Evolutionary conservation across 2,113 vertebrate genomes (phyloP).

Genomic region (Tringa solitaria): DNA sequence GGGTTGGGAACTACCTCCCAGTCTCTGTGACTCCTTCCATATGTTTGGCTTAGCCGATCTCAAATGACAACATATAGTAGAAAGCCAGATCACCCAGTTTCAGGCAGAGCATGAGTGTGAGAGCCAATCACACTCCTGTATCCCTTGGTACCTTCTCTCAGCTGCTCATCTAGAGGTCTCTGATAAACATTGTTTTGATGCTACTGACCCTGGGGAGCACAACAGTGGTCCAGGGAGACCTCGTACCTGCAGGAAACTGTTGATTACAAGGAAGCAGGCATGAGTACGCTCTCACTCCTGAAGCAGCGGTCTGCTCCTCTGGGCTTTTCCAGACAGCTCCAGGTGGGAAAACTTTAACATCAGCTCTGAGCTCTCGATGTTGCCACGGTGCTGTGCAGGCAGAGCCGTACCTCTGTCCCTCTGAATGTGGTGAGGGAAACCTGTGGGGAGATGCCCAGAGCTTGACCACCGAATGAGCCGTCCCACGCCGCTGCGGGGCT

Average conservation of each 20-base stretch:
- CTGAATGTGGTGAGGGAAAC: background rate
- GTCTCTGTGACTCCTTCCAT: background rate
- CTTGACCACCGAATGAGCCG: accelerated
- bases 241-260: background rate
- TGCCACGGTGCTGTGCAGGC: background rate
- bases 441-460: background rate
- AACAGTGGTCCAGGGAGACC: background rate
- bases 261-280: background rate
- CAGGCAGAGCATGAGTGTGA: background rate
- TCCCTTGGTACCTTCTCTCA: background rate
- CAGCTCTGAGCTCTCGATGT: background rate
- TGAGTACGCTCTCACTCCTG: background rate
- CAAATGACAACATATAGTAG: background rate
- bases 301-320: background rate
- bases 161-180: background rate
- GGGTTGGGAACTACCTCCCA: background rate
- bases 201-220: background rate
- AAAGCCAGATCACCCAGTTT: background rate
- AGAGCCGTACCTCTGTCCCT: background rate
- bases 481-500: accelerated
- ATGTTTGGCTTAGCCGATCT: background rate
- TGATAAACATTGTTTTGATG: background rate
- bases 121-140: background rate
- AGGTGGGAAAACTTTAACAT: background rate
- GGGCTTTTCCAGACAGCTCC: background rate